A percentile compares a stretch with the other conserved stretches of the same genome.
phyloP scores from a whole-genome alignment of 2,797 vertebrate species.

The Lepilemur septentrionalis region DNA sequence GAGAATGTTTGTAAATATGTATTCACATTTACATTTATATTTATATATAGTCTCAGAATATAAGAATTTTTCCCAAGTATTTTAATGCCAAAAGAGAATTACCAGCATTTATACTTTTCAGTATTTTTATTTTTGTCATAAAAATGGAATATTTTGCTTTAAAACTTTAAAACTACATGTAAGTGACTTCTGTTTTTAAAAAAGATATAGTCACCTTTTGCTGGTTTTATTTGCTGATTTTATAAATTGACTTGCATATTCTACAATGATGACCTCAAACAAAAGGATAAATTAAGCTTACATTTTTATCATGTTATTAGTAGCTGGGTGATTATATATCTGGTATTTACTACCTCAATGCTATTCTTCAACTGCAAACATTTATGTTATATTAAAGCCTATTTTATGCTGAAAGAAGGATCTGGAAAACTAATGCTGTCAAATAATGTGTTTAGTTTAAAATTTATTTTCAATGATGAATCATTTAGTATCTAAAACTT shows the following conservation, averaged over 20 bases:
- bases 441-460: slow-evolving; percentile 24
- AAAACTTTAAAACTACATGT: slow-evolving; percentile 62
- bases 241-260: slow-evolving; percentile 43
- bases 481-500: not conserved
- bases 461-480: slow-evolving; percentile 27
- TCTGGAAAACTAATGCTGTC: slow-evolving; percentile 49
- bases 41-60: slow-evolving; percentile 37
- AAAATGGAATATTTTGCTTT: slow-evolving; percentile 79
- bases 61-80: slow-evolving; percentile 60
- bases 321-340: slow-evolving; percentile 68
- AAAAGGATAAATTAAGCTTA: slow-evolving; percentile 60
- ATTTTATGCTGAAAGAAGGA: slow-evolving; percentile 10
- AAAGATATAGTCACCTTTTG: slow-evolving; percentile 46
- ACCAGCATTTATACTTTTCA: slow-evolving; percentile 75
- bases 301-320: slow-evolving; percentile 63
- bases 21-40: slow-evolving; percentile 78
- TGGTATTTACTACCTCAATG: slow-evolving; percentile 80
- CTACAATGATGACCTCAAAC: slow-evolving; percentile 51
- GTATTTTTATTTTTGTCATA: slow-evolving; percentile 71
- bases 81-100: slow-evolving; percentile 71
- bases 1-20: slow-evolving; percentile 65
- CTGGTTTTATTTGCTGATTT: slow-evolving; percentile 60
- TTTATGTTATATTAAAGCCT: slow-evolving; percentile 58
- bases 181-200: slow-evolving; percentile 62
- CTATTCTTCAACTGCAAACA: slow-evolving; percentile 75